These are phyloP conservation scores for Parascotia fuliginaria DNA, from an alignment of 2,888 invertebrate species.

Conservation along the genomic window DNA sequence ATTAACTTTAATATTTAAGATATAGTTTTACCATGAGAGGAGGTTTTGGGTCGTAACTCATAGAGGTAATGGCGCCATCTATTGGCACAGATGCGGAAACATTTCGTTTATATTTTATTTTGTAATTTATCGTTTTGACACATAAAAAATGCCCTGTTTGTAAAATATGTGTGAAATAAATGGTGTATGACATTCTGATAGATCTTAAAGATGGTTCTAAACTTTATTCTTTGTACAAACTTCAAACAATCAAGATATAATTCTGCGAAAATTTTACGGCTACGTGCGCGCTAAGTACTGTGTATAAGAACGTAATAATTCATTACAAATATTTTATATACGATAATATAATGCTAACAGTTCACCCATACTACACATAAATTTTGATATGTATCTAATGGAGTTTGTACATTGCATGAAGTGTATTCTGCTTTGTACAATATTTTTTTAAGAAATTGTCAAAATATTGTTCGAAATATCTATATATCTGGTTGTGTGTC, in stretches of 20 bases:
- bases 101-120: constrained; percentile 23
- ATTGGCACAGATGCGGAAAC: constrained; percentile 21
- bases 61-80: constrained; percentile 42
- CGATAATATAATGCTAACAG: too few relatives aligned
- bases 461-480: constrained; percentile 5
- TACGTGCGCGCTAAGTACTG: too few relatives aligned
- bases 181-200: not conserved
- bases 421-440: not conserved
- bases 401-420: not conserved
- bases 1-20: constrained; percentile 46
- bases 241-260: not conserved
- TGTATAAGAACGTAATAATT: too few relatives aligned
- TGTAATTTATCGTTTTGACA: constrained; percentile 13
- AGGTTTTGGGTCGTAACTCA: constrained; percentile 39
- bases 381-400: not conserved
- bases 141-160: too few relatives aligned
- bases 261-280: not conserved
- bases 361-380: too few relatives aligned
- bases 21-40: constrained; percentile 40
- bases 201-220: not conserved
- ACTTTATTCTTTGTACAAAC: not conserved
- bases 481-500: constrained; percentile 13
- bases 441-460: constrained; percentile 10
- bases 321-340: too few relatives aligned
- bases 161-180: not conserved